A percentile compares a stretch with the other conserved stretches of the same genome.
Evolutionary conservation across 2,888 invertebrate species (phyloP).

Genomic region (Tetragonisca angustula): DNA sequence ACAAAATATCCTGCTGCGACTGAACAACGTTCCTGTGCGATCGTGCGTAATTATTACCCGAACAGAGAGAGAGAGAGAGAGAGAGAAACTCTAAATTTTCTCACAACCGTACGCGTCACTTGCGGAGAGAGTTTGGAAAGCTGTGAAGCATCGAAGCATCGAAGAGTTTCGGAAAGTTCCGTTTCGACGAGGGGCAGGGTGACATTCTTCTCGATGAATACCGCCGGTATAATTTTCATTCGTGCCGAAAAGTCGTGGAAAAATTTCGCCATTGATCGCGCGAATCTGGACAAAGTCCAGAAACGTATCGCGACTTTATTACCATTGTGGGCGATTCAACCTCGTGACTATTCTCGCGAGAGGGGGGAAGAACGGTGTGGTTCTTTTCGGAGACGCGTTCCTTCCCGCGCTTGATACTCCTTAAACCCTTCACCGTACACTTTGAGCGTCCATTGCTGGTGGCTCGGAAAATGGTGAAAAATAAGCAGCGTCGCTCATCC

Average conservation of each 20-base stretch:
- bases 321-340: background rate
- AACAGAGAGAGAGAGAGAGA: background rate
- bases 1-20: slow-evolving; percentile 36
- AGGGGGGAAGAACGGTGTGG: background rate
- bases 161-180: background rate
- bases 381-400: background rate
- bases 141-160: background rate
- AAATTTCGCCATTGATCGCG: slow-evolving; percentile 11
- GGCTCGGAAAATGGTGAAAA: slow-evolving; percentile 70
- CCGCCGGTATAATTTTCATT: background rate
- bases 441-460: slow-evolving; percentile 42
- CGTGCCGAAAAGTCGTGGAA: background rate
- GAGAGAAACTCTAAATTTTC: too few relatives aligned
- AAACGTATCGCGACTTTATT: slow-evolving; percentile 14
- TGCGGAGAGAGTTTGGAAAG: background rate
- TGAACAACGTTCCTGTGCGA: background rate
- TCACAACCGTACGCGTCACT: too few relatives aligned
- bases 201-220: background rate
- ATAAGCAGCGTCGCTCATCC: slow-evolving; percentile 79
- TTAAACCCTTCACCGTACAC: slow-evolving; percentile 56
- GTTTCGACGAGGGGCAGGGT: too few relatives aligned
- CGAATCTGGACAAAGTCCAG: slow-evolving; percentile 38
- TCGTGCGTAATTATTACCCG: slow-evolving; percentile 32
- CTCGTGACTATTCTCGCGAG: background rate
- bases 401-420: slow-evolving; percentile 31